Evolutionary conservation across 2,797 vertebrate species (phyloP).

Genomic region (Coluber constrictor): DNA sequence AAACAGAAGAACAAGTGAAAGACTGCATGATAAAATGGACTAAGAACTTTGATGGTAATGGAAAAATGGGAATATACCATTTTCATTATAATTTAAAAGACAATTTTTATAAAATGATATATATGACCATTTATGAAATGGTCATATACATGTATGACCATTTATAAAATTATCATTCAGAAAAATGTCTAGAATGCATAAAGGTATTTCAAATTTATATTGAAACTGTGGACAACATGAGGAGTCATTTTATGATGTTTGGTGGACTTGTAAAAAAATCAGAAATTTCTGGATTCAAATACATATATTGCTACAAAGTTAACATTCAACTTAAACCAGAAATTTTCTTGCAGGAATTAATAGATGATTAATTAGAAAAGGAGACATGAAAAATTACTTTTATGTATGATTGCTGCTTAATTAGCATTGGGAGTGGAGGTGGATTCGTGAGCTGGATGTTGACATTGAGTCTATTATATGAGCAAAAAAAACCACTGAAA

Average conservation of each 20-base stretch:
- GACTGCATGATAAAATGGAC: not conserved
- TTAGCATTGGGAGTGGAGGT: not conserved
- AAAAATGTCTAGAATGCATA: not conserved
- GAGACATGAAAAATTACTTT: not conserved
- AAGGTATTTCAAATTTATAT: not conserved
- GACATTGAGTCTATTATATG: not conserved
- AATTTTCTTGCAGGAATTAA: not conserved
- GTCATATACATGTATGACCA: too few relatives aligned
- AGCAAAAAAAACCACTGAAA: not conserved
- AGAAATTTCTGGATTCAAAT: not conserved
- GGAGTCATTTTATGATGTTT: not conserved
- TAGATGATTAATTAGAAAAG: not conserved
- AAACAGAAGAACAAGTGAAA: not conserved
- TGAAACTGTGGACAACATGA: not conserved
- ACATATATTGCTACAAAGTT: not conserved
- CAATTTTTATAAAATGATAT: not conserved
- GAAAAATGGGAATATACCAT: not conserved
- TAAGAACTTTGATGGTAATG: not conserved
- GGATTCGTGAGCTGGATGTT: not conserved
- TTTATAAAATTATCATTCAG: not conserved
- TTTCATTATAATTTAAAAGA: not conserved
- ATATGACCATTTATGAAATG: not conserved
- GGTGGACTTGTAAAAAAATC: not conserved
- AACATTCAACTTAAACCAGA: not conserved
- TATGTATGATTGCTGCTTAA: not conserved